Percentiles rank a stretch among this genome's conserved stretches.
Evolutionary conservation across 2,113 vertebrate species (phyloP).

Genomic region (Tupaia tana): DNA sequence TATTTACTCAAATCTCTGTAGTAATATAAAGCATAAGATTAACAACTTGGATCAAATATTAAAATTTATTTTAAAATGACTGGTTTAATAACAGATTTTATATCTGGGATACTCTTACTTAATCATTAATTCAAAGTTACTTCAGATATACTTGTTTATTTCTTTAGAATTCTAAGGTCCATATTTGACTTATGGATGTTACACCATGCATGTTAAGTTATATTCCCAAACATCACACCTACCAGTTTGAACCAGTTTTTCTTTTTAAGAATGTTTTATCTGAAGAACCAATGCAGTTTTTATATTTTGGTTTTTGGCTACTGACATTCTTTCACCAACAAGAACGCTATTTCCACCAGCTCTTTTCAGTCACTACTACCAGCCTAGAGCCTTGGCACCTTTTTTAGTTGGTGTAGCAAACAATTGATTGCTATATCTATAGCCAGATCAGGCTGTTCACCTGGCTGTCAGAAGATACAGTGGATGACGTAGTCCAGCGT

Average conservation of each 20-base stretch:
- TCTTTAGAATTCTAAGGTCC: constrained; percentile 72
- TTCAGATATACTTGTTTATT: constrained; percentile 61
- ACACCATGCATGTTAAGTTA: constrained; percentile 64
- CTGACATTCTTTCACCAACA: constrained; percentile 68
- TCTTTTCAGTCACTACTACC: constrained; percentile 77
- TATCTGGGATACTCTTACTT: constrained; percentile 71
- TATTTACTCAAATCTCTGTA: constrained; percentile 54
- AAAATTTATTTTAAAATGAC: constrained; percentile 61
- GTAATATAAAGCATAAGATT: constrained; percentile 45
- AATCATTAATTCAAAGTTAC: constrained; percentile 63
- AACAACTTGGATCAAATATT: constrained; percentile 61
- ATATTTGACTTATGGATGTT: constrained; percentile 74
- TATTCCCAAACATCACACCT: constrained; percentile 55
- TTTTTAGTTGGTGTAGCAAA: constrained; percentile 80
- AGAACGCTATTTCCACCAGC: constrained; percentile 77
- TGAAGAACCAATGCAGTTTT: constrained; percentile 70
- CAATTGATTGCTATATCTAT: constrained; percentile 66
- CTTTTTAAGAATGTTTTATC: constrained; percentile 67
- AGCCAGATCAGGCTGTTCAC: constrained; percentile 81
- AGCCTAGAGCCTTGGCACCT: constrained; percentile 71
- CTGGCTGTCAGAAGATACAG: constrained; percentile 82
- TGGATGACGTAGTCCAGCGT: constrained; percentile 82
- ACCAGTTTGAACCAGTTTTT: constrained; percentile 67
- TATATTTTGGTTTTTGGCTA: constrained; percentile 70
- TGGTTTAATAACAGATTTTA: constrained; percentile 63